Evolutionary conservation across 2,888 invertebrate species (phyloP).

Genomic region (Patella ulyssiponensis): DNA sequence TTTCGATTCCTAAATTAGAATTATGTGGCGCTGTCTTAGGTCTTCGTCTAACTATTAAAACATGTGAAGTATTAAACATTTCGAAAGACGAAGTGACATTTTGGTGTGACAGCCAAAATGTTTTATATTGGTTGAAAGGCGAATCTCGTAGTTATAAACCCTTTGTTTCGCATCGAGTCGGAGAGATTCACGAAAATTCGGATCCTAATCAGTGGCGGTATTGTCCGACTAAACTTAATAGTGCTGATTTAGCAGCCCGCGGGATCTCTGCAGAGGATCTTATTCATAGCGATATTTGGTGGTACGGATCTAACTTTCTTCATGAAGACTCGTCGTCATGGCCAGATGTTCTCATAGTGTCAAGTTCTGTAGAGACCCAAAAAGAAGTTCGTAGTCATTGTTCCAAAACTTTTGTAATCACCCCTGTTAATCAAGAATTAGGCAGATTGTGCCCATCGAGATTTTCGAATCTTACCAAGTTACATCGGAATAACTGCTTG

Average conservation of each 20-base stretch:
- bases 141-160: constrained; percentile 21
- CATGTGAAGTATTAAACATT: constrained; percentile 17
- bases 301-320: constrained; percentile 15
- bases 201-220: constrained; percentile 28
- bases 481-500: background rate
- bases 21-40: too few species aligned
- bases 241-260: constrained; percentile 26
- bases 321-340: too few species aligned
- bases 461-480: background rate
- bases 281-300: constrained; percentile 21
- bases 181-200: constrained; percentile 24
- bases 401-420: background rate
- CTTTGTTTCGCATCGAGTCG: constrained; percentile 28
- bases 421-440: background rate
- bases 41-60: background rate
- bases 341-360: too few species aligned
- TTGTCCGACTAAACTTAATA: constrained; percentile 24
- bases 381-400: too few species aligned
- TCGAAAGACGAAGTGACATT: constrained; percentile 9
- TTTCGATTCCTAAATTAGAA: constrained; percentile 15
- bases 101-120: constrained; percentile 32
- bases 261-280: constrained; percentile 15
- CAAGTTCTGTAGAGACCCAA: too few species aligned
- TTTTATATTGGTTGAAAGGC: constrained; percentile 25
- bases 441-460: background rate